A percentile compares a stretch with the other conserved stretches of the same genome.
phyloP scores from a whole-genome alignment of 2,888 invertebrate species.

The Machimus rusticus region DNA sequence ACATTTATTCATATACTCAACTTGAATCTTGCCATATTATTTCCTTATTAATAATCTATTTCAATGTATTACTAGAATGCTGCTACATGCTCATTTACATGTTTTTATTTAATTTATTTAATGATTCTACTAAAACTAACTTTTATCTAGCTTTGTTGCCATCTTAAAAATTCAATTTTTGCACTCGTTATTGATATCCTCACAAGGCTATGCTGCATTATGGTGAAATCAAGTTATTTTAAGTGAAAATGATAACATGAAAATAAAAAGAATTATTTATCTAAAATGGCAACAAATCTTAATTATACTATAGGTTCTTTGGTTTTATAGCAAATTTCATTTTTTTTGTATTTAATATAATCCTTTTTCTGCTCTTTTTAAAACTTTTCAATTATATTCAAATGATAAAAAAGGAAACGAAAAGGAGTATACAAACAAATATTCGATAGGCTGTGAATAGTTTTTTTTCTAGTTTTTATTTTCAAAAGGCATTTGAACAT shows the following conservation, averaged over 20 bases:
- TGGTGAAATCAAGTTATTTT: background rate
- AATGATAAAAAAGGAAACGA: background rate
- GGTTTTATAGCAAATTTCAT: constrained; percentile 4
- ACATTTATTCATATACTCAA: constrained; percentile 24
- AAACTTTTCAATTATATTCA: background rate
- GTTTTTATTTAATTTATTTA: background rate
- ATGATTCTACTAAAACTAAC: background rate
- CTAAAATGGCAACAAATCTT: constrained; percentile 13
- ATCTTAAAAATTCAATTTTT: background rate
- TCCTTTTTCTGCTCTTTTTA: background rate
- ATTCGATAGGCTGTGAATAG: background rate
- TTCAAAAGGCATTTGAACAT: background rate
- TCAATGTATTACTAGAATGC: background rate
- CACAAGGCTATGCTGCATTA: background rate
- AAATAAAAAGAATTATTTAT: background rate
- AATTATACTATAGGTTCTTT: constrained; percentile 9
- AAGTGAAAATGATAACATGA: background rate
- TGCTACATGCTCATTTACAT: constrained; percentile 7
- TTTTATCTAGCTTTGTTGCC: constrained; percentile 9
- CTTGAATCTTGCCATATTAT: constrained; percentile 13
- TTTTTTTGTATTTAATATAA: background rate
- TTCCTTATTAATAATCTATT: constrained; percentile 8
- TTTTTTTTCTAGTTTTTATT: background rate
- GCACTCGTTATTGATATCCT: background rate
- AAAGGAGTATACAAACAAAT: background rate